Conservation (phyloP, 2,888 invertebrate species). For the Andrena bucephala region DNA sequence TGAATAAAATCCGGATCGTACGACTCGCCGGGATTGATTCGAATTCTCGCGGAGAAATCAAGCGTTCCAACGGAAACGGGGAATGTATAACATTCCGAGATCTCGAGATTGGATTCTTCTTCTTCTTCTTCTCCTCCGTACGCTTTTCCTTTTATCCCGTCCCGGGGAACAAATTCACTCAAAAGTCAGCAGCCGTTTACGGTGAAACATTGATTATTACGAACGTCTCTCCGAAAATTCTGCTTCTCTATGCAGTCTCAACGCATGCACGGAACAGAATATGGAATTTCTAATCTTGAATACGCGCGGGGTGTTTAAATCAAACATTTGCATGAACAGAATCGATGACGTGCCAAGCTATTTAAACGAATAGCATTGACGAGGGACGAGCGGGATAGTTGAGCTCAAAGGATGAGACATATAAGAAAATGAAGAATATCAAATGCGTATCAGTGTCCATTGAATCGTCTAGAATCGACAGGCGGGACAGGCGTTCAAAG, state of each 20-base stretch:
- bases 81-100: constrained; percentile 69
- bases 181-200: constrained; percentile 44
- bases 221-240: constrained; percentile 33
- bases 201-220: constrained; percentile 42
- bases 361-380: too few relatives aligned
- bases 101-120: constrained; percentile 69
- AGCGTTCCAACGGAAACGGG: constrained; percentile 64
- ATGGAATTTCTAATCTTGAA: not conserved
- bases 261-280: not conserved
- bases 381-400: not conserved
- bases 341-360: too few relatives aligned
- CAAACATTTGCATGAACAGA: too few relatives aligned
- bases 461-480: not conserved
- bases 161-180: constrained; percentile 58
- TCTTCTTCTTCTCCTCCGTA: constrained; percentile 17
- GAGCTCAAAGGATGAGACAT: not conserved
- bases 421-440: not conserved
- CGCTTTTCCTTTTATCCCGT: constrained; percentile 59
- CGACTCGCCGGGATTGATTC: constrained; percentile 68
- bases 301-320: too few relatives aligned
- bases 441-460: not conserved
- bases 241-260: not conserved
- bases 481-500: not conserved
- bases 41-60: constrained; percentile 69
- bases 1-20: constrained; percentile 71